Evolutionary conservation across 2,888 invertebrate species (phyloP), one percentile per base, ranked within the genome.

Genomic region (Lasioglossum vierecki): DNA sequence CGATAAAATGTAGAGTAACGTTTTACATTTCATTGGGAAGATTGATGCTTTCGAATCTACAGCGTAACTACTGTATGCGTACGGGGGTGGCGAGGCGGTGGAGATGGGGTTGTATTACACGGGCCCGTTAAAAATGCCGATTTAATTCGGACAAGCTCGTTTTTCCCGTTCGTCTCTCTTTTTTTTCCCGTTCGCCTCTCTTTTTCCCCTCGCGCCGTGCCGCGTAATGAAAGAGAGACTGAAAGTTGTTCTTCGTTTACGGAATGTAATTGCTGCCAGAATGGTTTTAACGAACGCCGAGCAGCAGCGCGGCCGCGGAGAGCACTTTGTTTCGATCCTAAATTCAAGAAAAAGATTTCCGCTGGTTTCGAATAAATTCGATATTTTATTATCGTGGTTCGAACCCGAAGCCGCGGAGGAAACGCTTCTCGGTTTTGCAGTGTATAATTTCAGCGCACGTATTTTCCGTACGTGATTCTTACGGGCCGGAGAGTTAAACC

Each of bases 391-490:
- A 79, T 72, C 84, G 78, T 79, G 78, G 83, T 79, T 39, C 44
- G 68, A 70, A 30, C 6, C 26, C 63, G 63, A 30, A 6, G 15
- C 30, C 15, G 60, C 60, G 30, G 26, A 60, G 70, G n/a, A n/a
- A 75, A 74, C 60, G 41, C 53, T 18, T 35, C 53, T 18, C 70
- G 78, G 70, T 83, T 85, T 77, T 63, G 74, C 79, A 70, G 74
- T 80, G 84, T 80, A 80, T 84, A 85, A 85, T 85, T 85, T 85
- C 84, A 76, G 80, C 60, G 80, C 84, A 84, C 84, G 84, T 84
- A 85, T 84, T 84, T 80, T 85, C 53, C 80, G 85, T 77, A 84
- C 85, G 85, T 85, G 85, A 85, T 85, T 85, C 85, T 79, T 84
- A 84, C 84, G 75, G 53, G 66, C 22, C 71, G 49, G 46, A 53